A percentile compares a stretch with the other conserved stretches of the same genome.
phyloP scores from a whole-genome alignment of 2,888 invertebrate genomes.

The Hoplodrina blanda region DNA sequence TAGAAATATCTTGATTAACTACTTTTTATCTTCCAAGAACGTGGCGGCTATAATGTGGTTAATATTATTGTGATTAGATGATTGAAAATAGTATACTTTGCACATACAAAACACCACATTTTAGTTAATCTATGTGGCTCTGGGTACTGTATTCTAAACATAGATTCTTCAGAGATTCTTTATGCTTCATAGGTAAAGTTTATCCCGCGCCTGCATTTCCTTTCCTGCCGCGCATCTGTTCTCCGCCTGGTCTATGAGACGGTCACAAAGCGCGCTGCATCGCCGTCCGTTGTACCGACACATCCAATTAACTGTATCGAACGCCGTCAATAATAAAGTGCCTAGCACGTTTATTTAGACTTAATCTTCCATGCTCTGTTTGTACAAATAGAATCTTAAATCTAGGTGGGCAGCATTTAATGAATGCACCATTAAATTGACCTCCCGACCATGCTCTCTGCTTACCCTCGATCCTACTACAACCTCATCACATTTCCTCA shows the following conservation, averaged over 20 bases:
- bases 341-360: background rate
- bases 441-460: background rate
- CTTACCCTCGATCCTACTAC: background rate
- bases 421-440: background rate
- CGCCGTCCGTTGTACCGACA: constrained; percentile 8
- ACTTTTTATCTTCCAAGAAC: background rate
- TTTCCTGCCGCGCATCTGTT: background rate
- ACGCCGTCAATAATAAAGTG: constrained; percentile 19
- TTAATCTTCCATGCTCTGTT: background rate
- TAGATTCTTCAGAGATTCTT: too few species aligned
- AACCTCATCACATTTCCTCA: constrained; percentile 14
- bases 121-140: too few species aligned
- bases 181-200: background rate
- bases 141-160: background rate
- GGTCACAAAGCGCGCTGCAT: constrained; percentile 4
- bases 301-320: constrained; percentile 35
- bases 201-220: background rate
- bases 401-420: too few species aligned
- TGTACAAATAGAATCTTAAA: too few species aligned
- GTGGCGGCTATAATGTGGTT: background rate
- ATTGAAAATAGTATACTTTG: too few species aligned
- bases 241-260: constrained; percentile 7
- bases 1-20: background rate
- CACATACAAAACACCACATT: too few species aligned
- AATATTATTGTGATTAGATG: too few species aligned